Evolutionary conservation across 2,113 vertebrate species (phyloP), one percentile per base, ranked within the genome.

Genomic region (Dipodomys merriami): DNA sequence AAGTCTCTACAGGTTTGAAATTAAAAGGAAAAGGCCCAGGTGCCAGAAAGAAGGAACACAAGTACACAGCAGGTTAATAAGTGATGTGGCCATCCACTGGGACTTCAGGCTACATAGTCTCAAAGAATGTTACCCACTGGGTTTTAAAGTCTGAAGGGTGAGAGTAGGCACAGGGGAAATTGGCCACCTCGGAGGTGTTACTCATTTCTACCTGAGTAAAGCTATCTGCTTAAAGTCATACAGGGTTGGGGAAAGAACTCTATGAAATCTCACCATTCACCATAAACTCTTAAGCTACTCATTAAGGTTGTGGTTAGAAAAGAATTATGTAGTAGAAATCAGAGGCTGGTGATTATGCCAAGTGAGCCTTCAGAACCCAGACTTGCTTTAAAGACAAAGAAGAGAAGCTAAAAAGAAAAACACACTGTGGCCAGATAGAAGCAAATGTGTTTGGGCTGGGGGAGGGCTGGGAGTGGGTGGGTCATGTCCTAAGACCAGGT

Each of bases 31-130:
- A 95, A 84, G 46, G 5, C 1, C 7, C 35, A 82, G n/a, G 9
- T 78, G 13, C 76, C 20, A 60, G 71, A 78, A 93, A 82, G 82
- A 79, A 94, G 71, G 60, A 71, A 74, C 39, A 65, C n/a, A 74
- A 49, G 67, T 53, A 83, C 71, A 62, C 25, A 91, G 30, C 11
- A 76, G 53, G 39, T 67, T 86, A 74, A 23, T 60, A 76, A 69
- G 19, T 39, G 83, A 72, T 44, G 25, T 22, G 49, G 65, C 25
- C 65, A 57, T 57, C 53, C 15, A 29, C 25, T 79, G 10, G 33
- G 25, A 33, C 8, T 65, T n/a, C 22, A 8, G 25, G 73, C 10
- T 7, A 29, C 27, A 64, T 7, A 13, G 25, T 8, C 12, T 93
- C 60, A 4, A 72, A 4, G 11, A 57, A 6, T 23, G 15, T 10